These are phyloP conservation scores for Pectinophora gossypiella DNA, from an alignment of 1,140 invertebrate species.

Conservation along the genomic window DNA sequence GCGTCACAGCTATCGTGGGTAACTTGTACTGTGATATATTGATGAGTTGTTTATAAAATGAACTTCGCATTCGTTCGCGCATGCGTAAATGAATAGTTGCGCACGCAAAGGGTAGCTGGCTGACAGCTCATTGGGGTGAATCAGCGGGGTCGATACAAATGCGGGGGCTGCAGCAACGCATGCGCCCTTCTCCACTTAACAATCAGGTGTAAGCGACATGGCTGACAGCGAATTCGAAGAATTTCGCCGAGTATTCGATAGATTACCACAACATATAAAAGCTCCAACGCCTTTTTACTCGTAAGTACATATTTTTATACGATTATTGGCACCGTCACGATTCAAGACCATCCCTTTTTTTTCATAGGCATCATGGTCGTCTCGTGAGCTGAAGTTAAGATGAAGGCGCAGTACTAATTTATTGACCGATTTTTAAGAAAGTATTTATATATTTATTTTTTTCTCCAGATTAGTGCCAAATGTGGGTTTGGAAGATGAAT, in stretches of 20 bases:
- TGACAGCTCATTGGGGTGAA: neutral
- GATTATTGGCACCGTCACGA: too few relatives aligned
- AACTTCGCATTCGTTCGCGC: too few relatives aligned
- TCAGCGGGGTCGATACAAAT: constrained; percentile 24
- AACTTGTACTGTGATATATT: too few relatives aligned
- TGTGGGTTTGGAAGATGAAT: constrained; percentile 85
- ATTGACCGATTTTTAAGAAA: too few relatives aligned
- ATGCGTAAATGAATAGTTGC: neutral
- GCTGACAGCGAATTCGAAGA: constrained; percentile 94
- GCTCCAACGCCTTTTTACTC: constrained; percentile 84
- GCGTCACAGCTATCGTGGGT: too few relatives aligned
- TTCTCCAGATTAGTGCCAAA: constrained; percentile 83
- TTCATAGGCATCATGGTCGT: too few relatives aligned
- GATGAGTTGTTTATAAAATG: too few relatives aligned
- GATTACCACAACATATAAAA: constrained; percentile 85
- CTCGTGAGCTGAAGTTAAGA: constrained; percentile 14
- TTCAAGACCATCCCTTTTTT: too few relatives aligned
- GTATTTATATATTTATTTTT: too few relatives aligned
- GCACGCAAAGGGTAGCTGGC: neutral
- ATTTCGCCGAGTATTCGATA: constrained; percentile 90
- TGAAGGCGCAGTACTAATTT: constrained; percentile 1
- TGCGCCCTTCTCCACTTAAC: constrained; percentile 38
- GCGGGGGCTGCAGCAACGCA: constrained; percentile 36
- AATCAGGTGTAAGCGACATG: constrained; percentile 79
- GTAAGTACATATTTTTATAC: constrained; percentile 71